Evolutionary conservation across 2,113 vertebrate genomes (phyloP).

Genomic region (Pandion haliaetus): DNA sequence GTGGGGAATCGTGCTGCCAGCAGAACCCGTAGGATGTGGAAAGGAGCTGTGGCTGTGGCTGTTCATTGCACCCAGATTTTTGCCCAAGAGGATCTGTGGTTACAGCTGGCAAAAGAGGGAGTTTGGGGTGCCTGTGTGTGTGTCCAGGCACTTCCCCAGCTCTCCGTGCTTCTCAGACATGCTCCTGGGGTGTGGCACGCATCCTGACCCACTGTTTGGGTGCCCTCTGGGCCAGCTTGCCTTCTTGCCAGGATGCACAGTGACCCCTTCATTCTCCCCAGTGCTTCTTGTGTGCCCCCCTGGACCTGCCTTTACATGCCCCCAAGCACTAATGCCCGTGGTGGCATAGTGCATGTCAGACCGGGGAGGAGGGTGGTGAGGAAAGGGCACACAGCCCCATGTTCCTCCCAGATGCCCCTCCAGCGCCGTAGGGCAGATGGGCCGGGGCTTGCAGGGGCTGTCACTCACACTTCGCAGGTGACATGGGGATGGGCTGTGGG

Average conservation of each 20-base stretch:
- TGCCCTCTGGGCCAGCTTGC: background rate
- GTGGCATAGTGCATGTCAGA: accelerated
- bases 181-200: background rate
- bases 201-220: background rate
- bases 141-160: background rate
- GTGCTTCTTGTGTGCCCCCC: background rate
- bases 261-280: background rate
- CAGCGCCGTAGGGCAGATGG: background rate
- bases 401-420: background rate
- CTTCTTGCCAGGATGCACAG: background rate
- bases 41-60: background rate
- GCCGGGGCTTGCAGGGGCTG: background rate
- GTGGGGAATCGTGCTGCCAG: background rate
- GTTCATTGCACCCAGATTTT: background rate
- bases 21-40: accelerated
- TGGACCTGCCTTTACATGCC: too few relatives aligned
- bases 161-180: background rate
- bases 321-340: accelerated
- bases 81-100: background rate
- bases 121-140: background rate
- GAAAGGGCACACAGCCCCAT: too few relatives aligned
- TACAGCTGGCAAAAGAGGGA: background rate
- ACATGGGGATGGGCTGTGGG: background rate
- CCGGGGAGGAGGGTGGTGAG: too few relatives aligned
- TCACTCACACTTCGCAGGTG: accelerated